These are phyloP conservation scores for Paradisaea rubra DNA, from an alignment of 2,113 vertebrate species.

Conservation along the genomic window DNA sequence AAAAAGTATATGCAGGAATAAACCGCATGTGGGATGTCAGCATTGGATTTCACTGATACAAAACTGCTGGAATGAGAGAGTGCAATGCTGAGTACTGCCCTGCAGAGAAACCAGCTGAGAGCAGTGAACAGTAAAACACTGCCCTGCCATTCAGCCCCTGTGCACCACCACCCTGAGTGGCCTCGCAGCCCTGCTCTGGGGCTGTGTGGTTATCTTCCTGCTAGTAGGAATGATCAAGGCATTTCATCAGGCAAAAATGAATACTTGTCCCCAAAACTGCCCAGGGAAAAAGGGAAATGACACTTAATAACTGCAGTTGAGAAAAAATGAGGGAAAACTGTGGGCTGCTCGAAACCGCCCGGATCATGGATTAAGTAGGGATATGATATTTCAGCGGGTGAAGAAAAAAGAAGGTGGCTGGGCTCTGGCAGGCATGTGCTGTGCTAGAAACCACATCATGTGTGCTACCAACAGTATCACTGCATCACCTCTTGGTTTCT, in stretches of 20 bases:
- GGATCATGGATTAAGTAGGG: background rate
- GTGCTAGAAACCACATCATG: rapidly evolving
- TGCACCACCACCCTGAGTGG: background rate
- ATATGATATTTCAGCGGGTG: background rate
- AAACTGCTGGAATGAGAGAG: background rate
- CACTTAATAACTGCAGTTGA: background rate
- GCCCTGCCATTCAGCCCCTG: background rate
- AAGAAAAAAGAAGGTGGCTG: background rate
- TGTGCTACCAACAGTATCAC: background rate
- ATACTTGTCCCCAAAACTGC: background rate
- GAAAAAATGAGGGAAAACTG: background rate
- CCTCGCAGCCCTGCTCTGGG: rapidly evolving
- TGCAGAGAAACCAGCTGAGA: background rate
- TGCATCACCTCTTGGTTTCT: background rate
- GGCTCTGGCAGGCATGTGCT: background rate
- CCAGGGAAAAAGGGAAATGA: background rate
- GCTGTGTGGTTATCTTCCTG: rapidly evolving
- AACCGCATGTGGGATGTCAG: background rate
- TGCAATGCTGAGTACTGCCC: rapidly evolving
- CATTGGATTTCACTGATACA: background rate
- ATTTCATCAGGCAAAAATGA: background rate
- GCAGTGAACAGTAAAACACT: background rate
- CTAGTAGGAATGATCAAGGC: background rate
- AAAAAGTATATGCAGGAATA: background rate
- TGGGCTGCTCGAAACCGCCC: background rate